Evolutionary conservation across 2,888 invertebrate species (phyloP).

Genomic region (Blastobasis adustella): DNA sequence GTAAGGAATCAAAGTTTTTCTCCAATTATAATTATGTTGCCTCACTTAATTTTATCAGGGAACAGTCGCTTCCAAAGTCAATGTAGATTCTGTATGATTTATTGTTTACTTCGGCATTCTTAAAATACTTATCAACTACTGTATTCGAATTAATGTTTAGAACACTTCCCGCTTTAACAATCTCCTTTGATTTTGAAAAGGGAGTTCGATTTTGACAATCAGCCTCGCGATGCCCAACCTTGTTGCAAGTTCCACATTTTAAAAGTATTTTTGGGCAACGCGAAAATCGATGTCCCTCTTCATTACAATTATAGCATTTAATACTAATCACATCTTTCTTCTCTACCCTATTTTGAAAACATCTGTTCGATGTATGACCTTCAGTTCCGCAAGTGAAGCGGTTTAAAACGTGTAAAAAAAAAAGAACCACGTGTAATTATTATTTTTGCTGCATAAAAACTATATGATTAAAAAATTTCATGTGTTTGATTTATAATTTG

Average conservation of each 20-base stretch:
- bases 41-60: neutral
- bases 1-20: neutral
- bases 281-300: neutral
- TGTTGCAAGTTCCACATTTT: neutral
- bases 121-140: neutral
- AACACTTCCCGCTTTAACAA: neutral
- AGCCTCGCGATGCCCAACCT: neutral
- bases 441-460: too few species aligned
- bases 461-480: too few species aligned
- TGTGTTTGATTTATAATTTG: too few species aligned
- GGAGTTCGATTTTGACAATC: neutral
- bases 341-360: neutral
- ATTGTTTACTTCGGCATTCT: neutral
- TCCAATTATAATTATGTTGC: neutral
- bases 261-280: neutral
- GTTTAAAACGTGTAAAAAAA: too few species aligned
- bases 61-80: conserved; percentile 1
- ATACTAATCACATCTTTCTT: neutral
- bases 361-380: neutral
- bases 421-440: too few species aligned
- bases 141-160: neutral
- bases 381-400: neutral
- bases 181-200: neutral
- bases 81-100: neutral
- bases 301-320: neutral